A percentile compares a stretch with the other conserved stretches of the same genome.
Conservation (phyloP, 2,888 invertebrate genomes). For the Agrochola circellaris region DNA sequence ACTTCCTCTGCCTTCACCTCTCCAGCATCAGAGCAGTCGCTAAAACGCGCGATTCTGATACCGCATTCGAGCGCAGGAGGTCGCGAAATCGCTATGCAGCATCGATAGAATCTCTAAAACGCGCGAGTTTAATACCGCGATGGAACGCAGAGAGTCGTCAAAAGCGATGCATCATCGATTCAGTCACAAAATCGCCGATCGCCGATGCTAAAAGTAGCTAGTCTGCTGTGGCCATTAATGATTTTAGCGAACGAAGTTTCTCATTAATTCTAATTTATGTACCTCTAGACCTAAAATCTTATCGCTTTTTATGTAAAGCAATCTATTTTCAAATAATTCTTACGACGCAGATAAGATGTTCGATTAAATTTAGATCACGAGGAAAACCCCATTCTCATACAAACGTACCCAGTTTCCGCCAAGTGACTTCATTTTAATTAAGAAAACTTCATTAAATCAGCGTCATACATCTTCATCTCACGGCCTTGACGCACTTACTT, state of each 20-base stretch:
- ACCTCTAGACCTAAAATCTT: background rate
- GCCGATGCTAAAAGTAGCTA: too few relatives aligned
- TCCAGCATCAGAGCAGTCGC: too few relatives aligned
- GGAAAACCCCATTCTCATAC: conserved; percentile 51
- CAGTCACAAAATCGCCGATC: too few relatives aligned
- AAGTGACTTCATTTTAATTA: conserved; percentile 70
- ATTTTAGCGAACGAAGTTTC: background rate
- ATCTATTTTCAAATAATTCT: background rate
- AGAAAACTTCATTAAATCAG: conserved; percentile 74
- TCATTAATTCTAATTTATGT: conserved; percentile 4
- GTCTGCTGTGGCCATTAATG: background rate
- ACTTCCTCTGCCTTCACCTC: too few relatives aligned
- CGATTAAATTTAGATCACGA: conserved; percentile 24
- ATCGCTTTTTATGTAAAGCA: background rate
- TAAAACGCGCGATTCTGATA: too few relatives aligned
- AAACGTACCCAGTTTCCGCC: conserved; percentile 32
- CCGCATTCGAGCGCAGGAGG: too few relatives aligned
- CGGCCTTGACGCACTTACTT: conserved; percentile 75
- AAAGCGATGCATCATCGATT: too few relatives aligned
- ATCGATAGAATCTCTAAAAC: too few relatives aligned
- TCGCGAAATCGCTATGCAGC: too few relatives aligned
- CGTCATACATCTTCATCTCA: conserved; percentile 71
- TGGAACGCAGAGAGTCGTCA: too few relatives aligned
- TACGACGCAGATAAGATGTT: conserved; percentile 24
- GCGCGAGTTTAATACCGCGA: too few relatives aligned